Evolutionary conservation across 1,140 invertebrate species (phyloP).

Genomic region (Drosophila chauvacae): DNA sequence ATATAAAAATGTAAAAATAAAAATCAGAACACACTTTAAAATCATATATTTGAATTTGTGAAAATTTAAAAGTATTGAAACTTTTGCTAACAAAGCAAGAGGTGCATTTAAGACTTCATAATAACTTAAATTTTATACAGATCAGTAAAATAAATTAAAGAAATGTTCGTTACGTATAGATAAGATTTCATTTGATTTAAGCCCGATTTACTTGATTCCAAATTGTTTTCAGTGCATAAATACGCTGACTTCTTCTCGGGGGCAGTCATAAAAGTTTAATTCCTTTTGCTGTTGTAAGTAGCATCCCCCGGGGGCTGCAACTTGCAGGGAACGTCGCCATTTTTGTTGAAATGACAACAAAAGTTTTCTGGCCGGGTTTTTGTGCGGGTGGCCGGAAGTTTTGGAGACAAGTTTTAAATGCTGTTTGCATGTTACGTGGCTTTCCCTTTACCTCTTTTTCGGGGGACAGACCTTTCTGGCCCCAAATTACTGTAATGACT

Average conservation of each 20-base stretch:
- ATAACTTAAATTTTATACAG: background rate
- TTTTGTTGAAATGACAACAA: conserved; percentile 76
- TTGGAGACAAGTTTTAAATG: conserved; percentile 78
- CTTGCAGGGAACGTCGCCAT: conserved; percentile 67
- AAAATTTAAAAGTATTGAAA: too few relatives aligned
- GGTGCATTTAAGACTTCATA: too few relatives aligned
- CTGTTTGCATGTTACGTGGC: conserved; percentile 76
- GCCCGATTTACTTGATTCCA: too few relatives aligned
- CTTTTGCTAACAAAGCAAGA: too few relatives aligned
- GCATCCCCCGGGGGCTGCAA: conserved; percentile 62
- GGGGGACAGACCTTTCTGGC: conserved; percentile 32
- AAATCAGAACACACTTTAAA: too few relatives aligned
- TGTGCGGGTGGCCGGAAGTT: conserved; percentile 34
- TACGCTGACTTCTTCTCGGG: conserved; percentile 51
- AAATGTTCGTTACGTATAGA: background rate
- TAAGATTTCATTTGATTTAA: background rate
- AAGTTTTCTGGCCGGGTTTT: conserved; percentile 57
- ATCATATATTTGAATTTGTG: too few relatives aligned
- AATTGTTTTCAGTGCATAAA: background rate
- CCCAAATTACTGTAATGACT: conserved; percentile 69
- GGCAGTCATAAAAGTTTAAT: conserved; percentile 70
- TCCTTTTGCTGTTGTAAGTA: conserved; percentile 62
- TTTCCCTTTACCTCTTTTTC: conserved; percentile 15
- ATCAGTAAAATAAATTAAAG: too few relatives aligned
- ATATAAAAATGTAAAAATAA: too few relatives aligned